Evolutionary conservation across 2,888 invertebrate species (phyloP), one percentile per base, ranked within the genome.

Genomic region (Parnassius smintheus): DNA sequence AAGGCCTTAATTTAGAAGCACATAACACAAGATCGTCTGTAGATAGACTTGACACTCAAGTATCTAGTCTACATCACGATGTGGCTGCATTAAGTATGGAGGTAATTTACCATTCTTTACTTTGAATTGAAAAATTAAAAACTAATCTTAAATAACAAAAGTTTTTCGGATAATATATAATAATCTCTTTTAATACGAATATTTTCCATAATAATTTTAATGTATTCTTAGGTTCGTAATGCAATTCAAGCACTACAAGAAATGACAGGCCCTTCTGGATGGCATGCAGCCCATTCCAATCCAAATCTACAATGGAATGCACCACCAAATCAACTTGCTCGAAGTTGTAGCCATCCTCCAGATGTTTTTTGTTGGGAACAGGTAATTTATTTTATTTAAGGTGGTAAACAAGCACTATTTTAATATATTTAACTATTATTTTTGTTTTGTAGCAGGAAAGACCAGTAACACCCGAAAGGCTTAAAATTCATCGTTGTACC

Each of bases 211-310:
- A 10, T 46, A 2, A 46, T 12, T 18, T n/a, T 13, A 18, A 49
- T 49, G 13, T 13, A 45, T 61, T 22, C 52, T 44, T 72, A 96
- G 95, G 96, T 96, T 57, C 93, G 96, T 51, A 94, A 95, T 79
- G 96, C 96, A 9, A 96, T 97, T 67, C 96, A 96, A 76, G 96
- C 96, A 0, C 88, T 97, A 25, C 96, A 96, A 82, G 96, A 96
- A 82, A 94, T 96, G 93, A 94, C 96, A 8, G 95, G 94, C 7
- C 94, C 94, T 0, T 85, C 92, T 25, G 92, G 91, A 49, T 93
- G 93, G 85, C 94, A 94, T 76, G 94, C 96, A 11, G 96, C 96
- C n/a, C 96, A 95, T 78, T 96, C 96, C 65, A 96, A 96, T 79
- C 96, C 96, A 4, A 96, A 95, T 77, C 92, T 96, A 48, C 94